These are phyloP conservation scores for Acromyrmex heyeri DNA, from an alignment of 1,140 invertebrate genomes.

Conservation along the genomic window DNA sequence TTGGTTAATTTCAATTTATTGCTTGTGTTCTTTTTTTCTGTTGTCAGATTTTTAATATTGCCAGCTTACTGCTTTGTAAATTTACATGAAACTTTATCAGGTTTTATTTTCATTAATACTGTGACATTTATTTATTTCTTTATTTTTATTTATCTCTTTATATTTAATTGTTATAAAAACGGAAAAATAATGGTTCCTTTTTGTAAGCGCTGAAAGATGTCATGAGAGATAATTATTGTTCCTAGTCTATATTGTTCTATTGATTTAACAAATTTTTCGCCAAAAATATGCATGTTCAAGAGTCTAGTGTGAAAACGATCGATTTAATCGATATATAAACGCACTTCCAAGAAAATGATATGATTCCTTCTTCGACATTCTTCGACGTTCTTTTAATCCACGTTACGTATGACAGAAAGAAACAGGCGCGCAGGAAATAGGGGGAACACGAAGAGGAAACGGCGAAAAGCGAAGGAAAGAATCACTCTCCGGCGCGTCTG, in stretches of 20 bases:
- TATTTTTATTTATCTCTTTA: neutral
- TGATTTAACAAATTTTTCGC: neutral
- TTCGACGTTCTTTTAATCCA: constrained; percentile 50
- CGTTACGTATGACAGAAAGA: constrained; percentile 26
- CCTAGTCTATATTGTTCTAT: neutral
- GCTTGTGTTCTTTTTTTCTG: neutral
- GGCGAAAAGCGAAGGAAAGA: constrained; percentile 59
- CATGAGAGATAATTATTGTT: neutral
- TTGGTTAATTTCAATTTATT: neutral
- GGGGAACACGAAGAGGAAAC: constrained; percentile 3
- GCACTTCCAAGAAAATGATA: neutral
- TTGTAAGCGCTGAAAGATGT: neutral
- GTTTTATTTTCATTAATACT: neutral
- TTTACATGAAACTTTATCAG: neutral
- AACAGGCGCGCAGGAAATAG: constrained; percentile 21
- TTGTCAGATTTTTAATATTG: neutral
- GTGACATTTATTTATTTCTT: neutral
- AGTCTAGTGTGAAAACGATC: neutral
- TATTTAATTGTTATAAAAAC: too few species aligned
- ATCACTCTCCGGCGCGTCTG: constrained; percentile 66
- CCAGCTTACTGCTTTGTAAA: neutral
- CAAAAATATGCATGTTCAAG: neutral
- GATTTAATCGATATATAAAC: constrained; percentile 8
- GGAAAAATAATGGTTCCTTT: neutral
- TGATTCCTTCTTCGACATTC: neutral